These are phyloP conservation scores for Zaprionus gabonicus DNA, from an alignment of 1,140 invertebrate genomes.

Conservation along the genomic window DNA sequence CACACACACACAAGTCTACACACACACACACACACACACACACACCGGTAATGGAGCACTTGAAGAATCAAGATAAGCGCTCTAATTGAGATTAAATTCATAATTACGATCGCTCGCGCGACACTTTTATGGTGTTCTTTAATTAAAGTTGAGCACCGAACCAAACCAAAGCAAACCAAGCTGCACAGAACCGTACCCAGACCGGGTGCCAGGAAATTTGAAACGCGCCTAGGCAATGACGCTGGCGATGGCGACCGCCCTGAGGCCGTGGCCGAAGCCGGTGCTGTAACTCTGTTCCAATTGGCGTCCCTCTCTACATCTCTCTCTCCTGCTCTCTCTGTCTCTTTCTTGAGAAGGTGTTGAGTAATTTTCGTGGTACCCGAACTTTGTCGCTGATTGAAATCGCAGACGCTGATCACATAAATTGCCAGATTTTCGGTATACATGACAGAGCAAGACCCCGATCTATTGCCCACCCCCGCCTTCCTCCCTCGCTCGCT, in stretches of 20 bases:
- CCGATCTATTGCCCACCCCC: slow-evolving; percentile 2
- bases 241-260: slow-evolving; percentile 37
- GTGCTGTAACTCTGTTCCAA: not conserved
- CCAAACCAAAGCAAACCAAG: too few species aligned
- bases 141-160: slow-evolving; percentile 64
- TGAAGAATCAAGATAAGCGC: slow-evolving; percentile 80
- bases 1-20: slow-evolving; percentile 1
- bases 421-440: slow-evolving; percentile 82
- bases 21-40: not conserved
- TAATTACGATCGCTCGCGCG: slow-evolving; percentile 81
- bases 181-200: not conserved
- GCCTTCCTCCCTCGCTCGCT: not conserved
- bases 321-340: not conserved
- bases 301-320: slow-evolving; percentile 5
- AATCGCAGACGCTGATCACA: slow-evolving; percentile 78
- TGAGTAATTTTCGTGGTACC: slow-evolving; percentile 67
- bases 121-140: slow-evolving; percentile 83
- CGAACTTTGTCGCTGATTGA: slow-evolving; percentile 66
- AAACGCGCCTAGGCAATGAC: slow-evolving; percentile 66
- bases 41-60: slow-evolving; percentile 24
- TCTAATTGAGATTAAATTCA: slow-evolving; percentile 83
- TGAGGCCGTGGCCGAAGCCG: slow-evolving; percentile 18
- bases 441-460: slow-evolving; percentile 65
- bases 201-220: slow-evolving; percentile 63
- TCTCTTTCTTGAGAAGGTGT: slow-evolving; percentile 58